Percentiles rank a stretch among this genome's conserved stretches.
Conservation (phyloP, 2,797 vertebrate species). For the Sphaeramia orbicularis region DNA sequence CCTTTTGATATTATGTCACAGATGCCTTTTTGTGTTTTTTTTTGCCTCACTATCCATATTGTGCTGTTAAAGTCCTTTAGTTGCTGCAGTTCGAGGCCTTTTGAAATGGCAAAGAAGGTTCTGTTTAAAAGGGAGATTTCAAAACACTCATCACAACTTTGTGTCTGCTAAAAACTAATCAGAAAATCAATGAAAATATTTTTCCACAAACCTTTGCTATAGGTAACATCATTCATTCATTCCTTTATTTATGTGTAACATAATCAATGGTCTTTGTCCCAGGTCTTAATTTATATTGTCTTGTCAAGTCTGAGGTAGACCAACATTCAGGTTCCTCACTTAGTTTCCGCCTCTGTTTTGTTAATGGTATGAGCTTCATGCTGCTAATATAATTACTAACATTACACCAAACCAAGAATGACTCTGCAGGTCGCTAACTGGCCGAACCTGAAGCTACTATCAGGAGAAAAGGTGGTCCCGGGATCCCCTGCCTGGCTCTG, state of each 20-base stretch:
- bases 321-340: constrained; percentile 43
- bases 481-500: constrained; percentile 59
- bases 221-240: too few species aligned
- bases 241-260: constrained; percentile 34
- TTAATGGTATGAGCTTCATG: constrained; percentile 76
- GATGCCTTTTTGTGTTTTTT: constrained; percentile 71
- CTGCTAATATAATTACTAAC: constrained; percentile 84
- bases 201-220: constrained; percentile 26
- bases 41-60: constrained; percentile 49
- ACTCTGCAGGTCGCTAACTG: constrained; percentile 78
- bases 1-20: constrained; percentile 73
- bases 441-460: constrained; percentile 70
- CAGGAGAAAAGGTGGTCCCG: constrained; percentile 70
- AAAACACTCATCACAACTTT: constrained; percentile 20
- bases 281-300: constrained; percentile 48
- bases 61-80: constrained; percentile 40
- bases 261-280: constrained; percentile 6
- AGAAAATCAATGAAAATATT: constrained; percentile 8
- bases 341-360: constrained; percentile 74
- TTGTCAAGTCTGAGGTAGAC: constrained; percentile 22
- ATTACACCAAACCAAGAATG: constrained; percentile 79
- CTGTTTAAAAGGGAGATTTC: constrained; percentile 38
- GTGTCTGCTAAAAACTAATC: constrained; percentile 22
- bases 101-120: constrained; percentile 27
- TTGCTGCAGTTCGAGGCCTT: constrained; percentile 42